These are phyloP conservation scores for Kradibia gibbosae DNA, from an alignment of 1,140 invertebrate species.

Conservation along the genomic window DNA sequence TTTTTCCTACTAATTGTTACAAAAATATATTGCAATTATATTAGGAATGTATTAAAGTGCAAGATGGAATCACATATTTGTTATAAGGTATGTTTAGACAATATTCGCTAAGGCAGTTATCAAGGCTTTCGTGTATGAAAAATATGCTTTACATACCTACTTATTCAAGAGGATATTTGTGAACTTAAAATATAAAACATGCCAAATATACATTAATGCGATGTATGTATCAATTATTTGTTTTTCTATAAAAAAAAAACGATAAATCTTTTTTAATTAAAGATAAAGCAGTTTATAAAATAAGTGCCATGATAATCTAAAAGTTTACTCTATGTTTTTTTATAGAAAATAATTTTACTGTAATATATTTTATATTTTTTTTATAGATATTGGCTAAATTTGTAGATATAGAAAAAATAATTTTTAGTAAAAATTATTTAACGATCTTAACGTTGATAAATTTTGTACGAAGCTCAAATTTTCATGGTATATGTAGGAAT, in stretches of 20 bases:
- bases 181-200: slow-evolving; percentile 16
- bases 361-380: not conserved
- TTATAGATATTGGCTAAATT: not conserved
- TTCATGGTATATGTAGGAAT: not conserved
- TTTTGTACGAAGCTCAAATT: slow-evolving; percentile 13
- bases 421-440: slow-evolving; percentile 11
- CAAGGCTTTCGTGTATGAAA: slow-evolving; percentile 25
- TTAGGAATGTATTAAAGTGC: slow-evolving; percentile 53
- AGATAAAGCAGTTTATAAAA: slow-evolving; percentile 18
- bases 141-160: slow-evolving; percentile 17
- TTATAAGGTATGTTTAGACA: slow-evolving; percentile 33
- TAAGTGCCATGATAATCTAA: slow-evolving; percentile 16
- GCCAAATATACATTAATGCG: slow-evolving; percentile 2
- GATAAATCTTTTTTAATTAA: not conserved
- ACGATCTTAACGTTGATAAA: not conserved
- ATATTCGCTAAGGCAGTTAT: slow-evolving; percentile 25
- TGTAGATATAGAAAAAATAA: not conserved
- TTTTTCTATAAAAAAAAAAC: slow-evolving; percentile 28
- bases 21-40: slow-evolving; percentile 59
- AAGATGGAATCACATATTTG: slow-evolving; percentile 23
- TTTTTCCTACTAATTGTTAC: slow-evolving; percentile 55
- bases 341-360: not conserved
- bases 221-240: slow-evolving; percentile 5
- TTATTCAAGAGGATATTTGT: slow-evolving; percentile 12
- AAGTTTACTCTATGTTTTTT: not conserved